Evolutionary conservation across 1,140 invertebrate species (phyloP), one percentile per base, ranked within the genome.

Genomic region (Octopus sinensis): DNA sequence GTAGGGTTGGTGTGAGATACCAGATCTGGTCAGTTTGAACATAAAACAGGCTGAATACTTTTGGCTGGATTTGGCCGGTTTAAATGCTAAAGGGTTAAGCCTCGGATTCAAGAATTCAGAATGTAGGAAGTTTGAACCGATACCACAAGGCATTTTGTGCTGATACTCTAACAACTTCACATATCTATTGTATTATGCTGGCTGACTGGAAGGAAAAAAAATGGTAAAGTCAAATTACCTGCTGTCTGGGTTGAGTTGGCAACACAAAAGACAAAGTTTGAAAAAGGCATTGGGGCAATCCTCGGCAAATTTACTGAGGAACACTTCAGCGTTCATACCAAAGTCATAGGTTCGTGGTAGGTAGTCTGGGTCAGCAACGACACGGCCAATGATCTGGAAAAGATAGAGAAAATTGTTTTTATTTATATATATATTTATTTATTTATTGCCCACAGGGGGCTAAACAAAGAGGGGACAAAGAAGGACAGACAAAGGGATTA

Each of bases 311-410:
- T 96, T 96, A 82, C 96, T 95, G 62, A 94, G 92, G 87, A 98
- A 98, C 0, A 94, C 93, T 83, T 93, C 92, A 88, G 96, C 95
- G 91, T 97, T 97, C 1, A 98, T 91, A 6, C 96, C 96, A 89
- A 97, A 98, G 90, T 98, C 96, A 71, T 94, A 93, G 0, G 95
- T 96, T 53, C 96, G 92, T 1, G 96, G 96, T 81, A 98, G 91
- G 87, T 94, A 96, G 88, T 98, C 96, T 1, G 96, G 96, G 92
- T 98, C 96, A 0, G 96, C 96, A 81, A 96, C 94, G 3, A 98
- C 96, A 75, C 96, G 92, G 0, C 96, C 96, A 88, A 98, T 98
- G 79, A 98, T 96, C 94, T 96, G 86, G 5, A 43, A 43, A 43
- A 43, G 30, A 3, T 3, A 43, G 30, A 43, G 30, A 43, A 43